These are phyloP conservation scores for Podocnemis expansa DNA, from an alignment of 2,113 vertebrate species.

Conservation along the genomic window DNA sequence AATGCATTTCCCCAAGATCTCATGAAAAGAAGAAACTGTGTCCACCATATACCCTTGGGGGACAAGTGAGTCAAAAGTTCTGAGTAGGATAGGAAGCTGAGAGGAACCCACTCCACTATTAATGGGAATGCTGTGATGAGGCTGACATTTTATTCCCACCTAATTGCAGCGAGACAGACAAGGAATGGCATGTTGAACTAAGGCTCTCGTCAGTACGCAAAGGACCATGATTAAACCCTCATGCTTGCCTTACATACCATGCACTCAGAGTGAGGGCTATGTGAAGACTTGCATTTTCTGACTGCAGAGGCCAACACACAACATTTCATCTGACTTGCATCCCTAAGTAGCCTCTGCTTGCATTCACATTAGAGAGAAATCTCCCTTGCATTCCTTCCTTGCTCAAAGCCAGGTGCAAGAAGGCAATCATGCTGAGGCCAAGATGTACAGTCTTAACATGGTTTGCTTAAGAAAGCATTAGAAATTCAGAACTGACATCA, in stretches of 20 bases:
- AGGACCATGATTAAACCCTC: not conserved
- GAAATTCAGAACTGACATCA: not conserved
- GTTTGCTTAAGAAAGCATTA: not conserved
- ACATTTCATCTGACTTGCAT: not conserved
- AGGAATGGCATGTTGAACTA: not conserved
- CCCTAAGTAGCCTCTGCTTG: not conserved
- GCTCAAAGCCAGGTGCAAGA: not conserved
- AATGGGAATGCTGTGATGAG: not conserved
- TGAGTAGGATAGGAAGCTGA: not conserved
- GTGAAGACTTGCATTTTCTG: not conserved
- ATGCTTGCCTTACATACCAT: not conserved
- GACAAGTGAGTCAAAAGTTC: not conserved
- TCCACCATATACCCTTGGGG: not conserved
- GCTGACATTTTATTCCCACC: not conserved
- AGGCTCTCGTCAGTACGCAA: accelerated
- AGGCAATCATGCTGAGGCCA: not conserved
- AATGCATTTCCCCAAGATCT: not conserved
- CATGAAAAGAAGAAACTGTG: not conserved
- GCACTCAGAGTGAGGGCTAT: not conserved
- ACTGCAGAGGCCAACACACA: not conserved
- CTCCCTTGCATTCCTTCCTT: not conserved
- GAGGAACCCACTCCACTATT: not conserved
- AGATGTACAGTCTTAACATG: not conserved
- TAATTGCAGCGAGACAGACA: not conserved
- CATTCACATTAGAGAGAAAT: not conserved